Evolutionary conservation across 2,797 vertebrate genomes (phyloP).

Genomic region (Sternotherus odoratus): DNA sequence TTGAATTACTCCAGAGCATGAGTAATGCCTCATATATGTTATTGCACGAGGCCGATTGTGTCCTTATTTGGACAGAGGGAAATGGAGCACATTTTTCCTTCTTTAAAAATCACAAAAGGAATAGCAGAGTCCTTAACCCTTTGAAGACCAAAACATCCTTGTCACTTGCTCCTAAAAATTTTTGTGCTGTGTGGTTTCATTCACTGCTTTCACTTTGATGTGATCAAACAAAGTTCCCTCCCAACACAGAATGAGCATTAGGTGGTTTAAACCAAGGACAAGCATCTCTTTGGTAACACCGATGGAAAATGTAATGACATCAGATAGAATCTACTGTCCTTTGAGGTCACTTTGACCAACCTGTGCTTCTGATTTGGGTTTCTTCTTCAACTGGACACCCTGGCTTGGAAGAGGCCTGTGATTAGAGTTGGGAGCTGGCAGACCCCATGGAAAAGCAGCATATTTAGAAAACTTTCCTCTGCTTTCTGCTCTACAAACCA

Average conservation of each 20-base stretch:
- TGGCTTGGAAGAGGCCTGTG: not conserved
- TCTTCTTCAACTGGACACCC: not conserved
- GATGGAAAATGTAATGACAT: not conserved
- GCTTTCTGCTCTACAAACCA: not conserved
- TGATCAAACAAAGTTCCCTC: not conserved
- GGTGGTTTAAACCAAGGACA: not conserved
- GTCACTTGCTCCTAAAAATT: accelerated
- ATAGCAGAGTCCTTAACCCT: slow-evolving; percentile 61
- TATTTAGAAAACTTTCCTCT: not conserved
- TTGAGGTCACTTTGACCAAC: not conserved
- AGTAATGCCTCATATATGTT: slow-evolving; percentile 49
- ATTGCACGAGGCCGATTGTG: slow-evolving; percentile 51
- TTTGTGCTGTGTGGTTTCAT: not conserved
- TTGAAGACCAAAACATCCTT: not conserved
- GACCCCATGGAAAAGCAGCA: not conserved
- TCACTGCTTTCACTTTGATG: not conserved
- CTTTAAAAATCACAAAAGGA: slow-evolving; percentile 66
- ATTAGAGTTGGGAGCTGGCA: not conserved
- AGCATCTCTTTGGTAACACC: not conserved
- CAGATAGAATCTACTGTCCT: accelerated
- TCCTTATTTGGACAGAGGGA: slow-evolving; percentile 73
- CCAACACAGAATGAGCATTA: accelerated
- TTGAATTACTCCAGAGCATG: slow-evolving; percentile 48
- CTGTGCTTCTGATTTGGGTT: not conserved
- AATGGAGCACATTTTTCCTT: slow-evolving; percentile 66